Conservation (phyloP, 2,797 vertebrate genomes). For the Fringilla coelebs region DNA sequence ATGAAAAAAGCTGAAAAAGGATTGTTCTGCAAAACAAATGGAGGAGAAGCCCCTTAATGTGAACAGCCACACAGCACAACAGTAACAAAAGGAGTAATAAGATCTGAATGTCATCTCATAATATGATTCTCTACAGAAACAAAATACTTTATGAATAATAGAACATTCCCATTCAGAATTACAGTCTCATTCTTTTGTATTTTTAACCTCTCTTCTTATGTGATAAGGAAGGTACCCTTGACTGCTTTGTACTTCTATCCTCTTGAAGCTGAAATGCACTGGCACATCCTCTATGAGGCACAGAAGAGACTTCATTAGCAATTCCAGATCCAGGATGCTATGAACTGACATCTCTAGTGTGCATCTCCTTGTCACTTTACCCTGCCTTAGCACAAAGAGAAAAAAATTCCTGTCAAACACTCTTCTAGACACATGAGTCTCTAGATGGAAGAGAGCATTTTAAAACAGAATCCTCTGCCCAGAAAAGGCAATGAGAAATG, state of each 20-base stretch:
- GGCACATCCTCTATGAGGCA: background rate
- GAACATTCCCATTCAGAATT: conserved; percentile 13
- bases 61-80: background rate
- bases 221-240: conserved; percentile 41
- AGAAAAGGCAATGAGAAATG: conserved; percentile 12
- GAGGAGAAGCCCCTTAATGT: conserved; percentile 15
- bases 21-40: background rate
- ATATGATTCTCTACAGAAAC: conserved; percentile 50
- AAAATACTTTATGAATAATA: conserved; percentile 66
- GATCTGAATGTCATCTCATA: conserved; percentile 26
- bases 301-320: conserved; percentile 35
- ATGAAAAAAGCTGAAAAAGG: background rate
- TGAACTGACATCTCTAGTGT: conserved; percentile 40
- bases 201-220: conserved; percentile 39
- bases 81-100: conserved; percentile 42
- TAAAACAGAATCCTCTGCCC: background rate
- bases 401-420: conserved; percentile 35
- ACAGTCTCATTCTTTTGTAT: conserved; percentile 22
- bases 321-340: conserved; percentile 44
- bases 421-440: background rate
- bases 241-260: conserved; percentile 3
- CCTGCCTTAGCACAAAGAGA: background rate
- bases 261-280: conserved; percentile 18
- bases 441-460: conserved; percentile 3
- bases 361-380: conserved; percentile 52